These are phyloP conservation scores for Corythaeola cristata DNA, from an alignment of 2,113 vertebrate species.

Conservation along the genomic window DNA sequence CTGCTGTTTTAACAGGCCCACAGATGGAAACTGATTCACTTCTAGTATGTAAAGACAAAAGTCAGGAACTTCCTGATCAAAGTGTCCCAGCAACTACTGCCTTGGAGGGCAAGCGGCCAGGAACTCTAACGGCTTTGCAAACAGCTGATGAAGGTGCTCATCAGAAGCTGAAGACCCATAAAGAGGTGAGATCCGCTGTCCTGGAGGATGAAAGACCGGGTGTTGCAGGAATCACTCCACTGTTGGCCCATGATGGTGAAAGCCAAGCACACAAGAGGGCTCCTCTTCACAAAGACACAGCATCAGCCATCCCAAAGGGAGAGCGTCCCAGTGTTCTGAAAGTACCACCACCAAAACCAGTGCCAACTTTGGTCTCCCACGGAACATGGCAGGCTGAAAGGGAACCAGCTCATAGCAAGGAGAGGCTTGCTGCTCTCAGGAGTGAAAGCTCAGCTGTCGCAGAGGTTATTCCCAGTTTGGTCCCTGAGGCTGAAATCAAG, in stretches of 20 bases:
- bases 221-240: neutral
- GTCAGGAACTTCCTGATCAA: neutral
- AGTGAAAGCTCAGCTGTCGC: neutral
- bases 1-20: neutral
- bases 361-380: accelerated
- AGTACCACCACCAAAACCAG: neutral
- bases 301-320: neutral
- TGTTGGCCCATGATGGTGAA: neutral
- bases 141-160: neutral
- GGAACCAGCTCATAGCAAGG: neutral
- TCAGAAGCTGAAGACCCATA: neutral
- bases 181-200: neutral
- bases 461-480: neutral
- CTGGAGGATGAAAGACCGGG: neutral
- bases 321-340: accelerated
- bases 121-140: neutral
- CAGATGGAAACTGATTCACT: neutral
- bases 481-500: neutral
- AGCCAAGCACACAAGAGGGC: neutral
- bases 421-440: neutral
- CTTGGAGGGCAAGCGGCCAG: neutral
- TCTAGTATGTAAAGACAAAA: neutral
- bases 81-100: neutral
- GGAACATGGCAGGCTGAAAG: neutral
- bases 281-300: neutral